Evolutionary conservation across 2,888 invertebrate species (phyloP).

Genomic region (Cephus rjabovi): DNA sequence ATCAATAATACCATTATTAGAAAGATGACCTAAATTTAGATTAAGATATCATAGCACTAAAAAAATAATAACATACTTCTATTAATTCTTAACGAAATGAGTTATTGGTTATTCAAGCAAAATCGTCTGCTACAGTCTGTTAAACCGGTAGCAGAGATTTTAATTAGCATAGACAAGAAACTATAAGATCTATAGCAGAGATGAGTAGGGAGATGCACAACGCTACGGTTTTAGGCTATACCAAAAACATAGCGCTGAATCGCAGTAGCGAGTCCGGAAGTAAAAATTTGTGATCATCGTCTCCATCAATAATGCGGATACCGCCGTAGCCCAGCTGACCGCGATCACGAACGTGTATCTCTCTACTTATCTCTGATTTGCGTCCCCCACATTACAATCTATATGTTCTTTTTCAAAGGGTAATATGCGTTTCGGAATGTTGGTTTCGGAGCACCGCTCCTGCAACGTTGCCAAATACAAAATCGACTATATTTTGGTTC

Average conservation of each 20-base stretch:
- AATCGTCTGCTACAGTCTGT: not conserved
- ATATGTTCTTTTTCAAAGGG: not conserved
- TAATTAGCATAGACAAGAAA: not conserved
- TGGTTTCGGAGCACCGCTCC: not conserved
- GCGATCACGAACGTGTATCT: too few species aligned
- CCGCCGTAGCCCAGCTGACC: too few species aligned
- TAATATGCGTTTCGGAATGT: not conserved
- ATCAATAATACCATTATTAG: not conserved
- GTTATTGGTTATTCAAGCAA: not conserved
- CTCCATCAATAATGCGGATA: too few species aligned
- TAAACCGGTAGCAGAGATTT: not conserved
- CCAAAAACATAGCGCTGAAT: too few species aligned
- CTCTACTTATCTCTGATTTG: too few species aligned
- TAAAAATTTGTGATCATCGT: too few species aligned
- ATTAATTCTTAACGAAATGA: not conserved
- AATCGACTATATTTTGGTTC: conserved; percentile 36
- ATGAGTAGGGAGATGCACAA: too few species aligned
- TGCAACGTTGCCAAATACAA: conserved; percentile 36
- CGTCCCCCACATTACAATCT: not conserved
- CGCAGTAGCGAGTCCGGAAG: too few species aligned
- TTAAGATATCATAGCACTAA: not conserved
- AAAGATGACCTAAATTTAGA: not conserved
- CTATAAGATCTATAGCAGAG: not conserved
- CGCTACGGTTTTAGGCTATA: too few species aligned
- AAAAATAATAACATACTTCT: not conserved